A percentile compares a stretch with the other conserved stretches of the same genome.
phyloP scores from a whole-genome alignment of 1,140 invertebrate species.

The Hypsibius dujardini region DNA sequence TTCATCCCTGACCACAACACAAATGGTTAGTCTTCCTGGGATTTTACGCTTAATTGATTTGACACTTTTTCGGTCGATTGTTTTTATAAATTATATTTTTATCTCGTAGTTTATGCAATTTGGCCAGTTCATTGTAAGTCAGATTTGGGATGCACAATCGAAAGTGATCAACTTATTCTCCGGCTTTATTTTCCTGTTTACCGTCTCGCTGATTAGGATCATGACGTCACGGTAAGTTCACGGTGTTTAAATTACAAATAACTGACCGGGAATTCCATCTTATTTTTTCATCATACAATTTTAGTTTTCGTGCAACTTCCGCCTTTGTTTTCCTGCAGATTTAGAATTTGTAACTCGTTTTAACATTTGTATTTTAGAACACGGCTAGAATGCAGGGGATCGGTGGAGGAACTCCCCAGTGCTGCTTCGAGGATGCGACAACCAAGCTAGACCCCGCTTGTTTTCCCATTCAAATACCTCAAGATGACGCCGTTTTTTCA shows the following conservation, averaged over 20 bases:
- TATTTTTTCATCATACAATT: not conserved
- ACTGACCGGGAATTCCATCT: not conserved
- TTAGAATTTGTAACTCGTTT: too few species aligned
- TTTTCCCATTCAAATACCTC: conserved; percentile 63
- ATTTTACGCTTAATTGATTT: too few species aligned
- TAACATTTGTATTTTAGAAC: not conserved
- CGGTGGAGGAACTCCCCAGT: not conserved
- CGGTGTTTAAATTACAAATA: not conserved
- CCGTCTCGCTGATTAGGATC: not conserved
- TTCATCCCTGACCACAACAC: not conserved
- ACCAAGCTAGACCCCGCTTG: conserved; percentile 39
- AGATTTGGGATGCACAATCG: not conserved
- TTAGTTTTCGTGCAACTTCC: too few species aligned
- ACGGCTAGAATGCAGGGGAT: not conserved
- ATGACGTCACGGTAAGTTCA: conserved; percentile 10
- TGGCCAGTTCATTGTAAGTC: conserved; percentile 17
- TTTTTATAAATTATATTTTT: not conserved
- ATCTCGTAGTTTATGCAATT: conserved; percentile 9
- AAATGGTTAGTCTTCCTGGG: not conserved
- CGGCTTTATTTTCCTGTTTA: not conserved
- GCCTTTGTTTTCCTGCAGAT: too few species aligned
- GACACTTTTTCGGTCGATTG: not conserved
- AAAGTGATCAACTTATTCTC: too few species aligned
- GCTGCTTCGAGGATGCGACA: not conserved
- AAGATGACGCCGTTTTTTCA: conserved; percentile 58